Evolutionary conservation across 2,888 invertebrate species (phyloP), one percentile per base, ranked within the genome.

Genomic region (Phengaris arion): DNA sequence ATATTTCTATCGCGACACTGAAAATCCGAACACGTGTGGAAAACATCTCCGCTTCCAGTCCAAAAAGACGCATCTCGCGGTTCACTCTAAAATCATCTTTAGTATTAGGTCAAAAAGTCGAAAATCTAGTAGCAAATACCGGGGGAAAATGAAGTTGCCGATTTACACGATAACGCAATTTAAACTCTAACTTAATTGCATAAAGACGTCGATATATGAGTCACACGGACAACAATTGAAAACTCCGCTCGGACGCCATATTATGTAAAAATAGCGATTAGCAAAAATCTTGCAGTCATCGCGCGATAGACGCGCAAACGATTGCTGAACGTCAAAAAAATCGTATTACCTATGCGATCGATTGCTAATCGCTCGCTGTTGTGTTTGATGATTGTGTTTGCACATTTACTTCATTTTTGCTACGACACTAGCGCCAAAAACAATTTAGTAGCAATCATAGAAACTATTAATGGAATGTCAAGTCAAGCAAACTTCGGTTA

Each of bases 11-110:
- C 85, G 86, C 85, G 85, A 80, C 81, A 91, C 91, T 91, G 90
- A 87, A 86, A 87, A 86, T 83, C 80, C 77, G 80, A 85, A 82
- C 90, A 90, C 89, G 89, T 90, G 90, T 85, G 87, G 82, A 81
- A 84, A 82, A 83, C 80, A 82, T 81, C 80, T 78, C 76, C 72
- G n/a, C 75, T 74, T 74, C 75, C 57, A 77, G 51, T 76, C 46
- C 74, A 35, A 76, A 75, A 78, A 82, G 72, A 12, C 72, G 54
- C 52, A 72, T 70, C 70, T 70, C 48, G 51, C 48, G 69, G 10
- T 9, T 10, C 72, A 72, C 51, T 35, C 72, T 12, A 72, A 54
- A 72, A 12, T 52, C 13, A 7, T 6, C 15, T 13, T 5, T 12
- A 35, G 54, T 13, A 3, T 13, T 12, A 7, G 10, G 48, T 6